Base-by-base conservation (phyloP, 2,797 vertebrate genomes). In the Helicolenus hilgendorfi region DNA sequence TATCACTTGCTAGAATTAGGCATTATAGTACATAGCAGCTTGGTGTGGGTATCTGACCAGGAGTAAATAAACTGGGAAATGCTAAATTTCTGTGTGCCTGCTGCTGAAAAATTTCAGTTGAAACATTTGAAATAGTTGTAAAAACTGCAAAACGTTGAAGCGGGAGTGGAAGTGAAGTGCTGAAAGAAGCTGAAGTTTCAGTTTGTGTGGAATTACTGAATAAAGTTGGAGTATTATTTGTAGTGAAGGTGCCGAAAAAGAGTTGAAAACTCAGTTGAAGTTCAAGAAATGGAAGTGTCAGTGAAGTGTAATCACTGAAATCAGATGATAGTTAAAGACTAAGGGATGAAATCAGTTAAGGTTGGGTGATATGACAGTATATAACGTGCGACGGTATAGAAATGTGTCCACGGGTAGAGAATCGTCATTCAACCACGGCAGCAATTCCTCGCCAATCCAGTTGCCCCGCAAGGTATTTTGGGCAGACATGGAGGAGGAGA, bases 391-490 rank as follows among this genome's bases (percentile, higher is more conserved):
- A 45, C 41, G 15, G 15, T 45, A 45, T 45, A 45, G 41, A 45
- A 45, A 45, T 45, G 41, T 45, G 41, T 18, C 41, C 41, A 45
- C 41, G 0, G 6, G 41, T 45, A 45, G 15, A 18, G 41, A 45
- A 45, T 18, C 41, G 1, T 0, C 41, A 45, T 45, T 45, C 41
- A 0, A 45, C 14, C 15, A 0, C 15, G 41, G 41, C 18, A 45
- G 41, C 15, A 45, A 18, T 45, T 45, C 41, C 0, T 45, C 41
- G 15, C 41, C 41, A 45, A 45, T 45, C 15, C 41, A 45, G 41
- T 18, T 45, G 0, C 15, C 15, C 15, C 0, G 15, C 41, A 45
- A 45, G 15, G 41, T 45, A 7, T 18, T 45, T 45, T 7, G 6
- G 41, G 41, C 41, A 45, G 41, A 45, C 15, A 45, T 45, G 41